phyloP scores from a whole-genome alignment of 2,797 vertebrate species.

The Peromyscus attwateri region DNA sequence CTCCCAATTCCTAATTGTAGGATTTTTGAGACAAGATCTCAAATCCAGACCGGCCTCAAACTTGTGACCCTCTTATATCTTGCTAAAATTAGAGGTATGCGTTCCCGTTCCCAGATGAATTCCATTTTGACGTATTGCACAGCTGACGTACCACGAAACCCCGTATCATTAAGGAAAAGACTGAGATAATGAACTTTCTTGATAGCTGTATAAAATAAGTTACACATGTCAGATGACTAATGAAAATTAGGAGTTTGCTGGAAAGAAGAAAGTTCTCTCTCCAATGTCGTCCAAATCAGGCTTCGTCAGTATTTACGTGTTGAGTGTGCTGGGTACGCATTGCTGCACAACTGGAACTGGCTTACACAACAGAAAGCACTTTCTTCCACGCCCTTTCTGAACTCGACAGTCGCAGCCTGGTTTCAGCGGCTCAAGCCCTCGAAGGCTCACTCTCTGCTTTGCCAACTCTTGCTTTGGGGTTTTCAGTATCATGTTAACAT shows the following conservation, averaged over 20 bases:
- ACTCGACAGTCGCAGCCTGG: background rate
- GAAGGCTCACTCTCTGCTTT: background rate
- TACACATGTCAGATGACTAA: background rate
- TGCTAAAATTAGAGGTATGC: background rate
- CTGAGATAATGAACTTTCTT: conserved; percentile 66
- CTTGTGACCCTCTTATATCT: background rate
- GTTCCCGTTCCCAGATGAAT: background rate
- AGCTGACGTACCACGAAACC: conserved; percentile 52
- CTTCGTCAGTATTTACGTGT: background rate
- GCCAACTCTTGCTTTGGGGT: background rate
- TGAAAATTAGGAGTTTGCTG: conserved; percentile 51
- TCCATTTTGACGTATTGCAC: conserved; percentile 17
- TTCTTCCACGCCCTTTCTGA: background rate
- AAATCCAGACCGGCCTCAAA: background rate
- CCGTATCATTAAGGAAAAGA: conserved; percentile 71
- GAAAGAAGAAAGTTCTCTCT: background rate
- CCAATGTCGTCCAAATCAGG: background rate
- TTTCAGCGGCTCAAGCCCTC: background rate
- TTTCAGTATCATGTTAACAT: background rate
- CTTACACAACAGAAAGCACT: background rate
- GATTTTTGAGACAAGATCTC: background rate
- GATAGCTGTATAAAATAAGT: conserved; percentile 57
- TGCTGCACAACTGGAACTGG: background rate
- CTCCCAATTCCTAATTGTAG: background rate
- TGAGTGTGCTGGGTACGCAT: background rate